Conservation (phyloP, 2,888 invertebrate species). For the Podotricha telesiphe region DNA sequence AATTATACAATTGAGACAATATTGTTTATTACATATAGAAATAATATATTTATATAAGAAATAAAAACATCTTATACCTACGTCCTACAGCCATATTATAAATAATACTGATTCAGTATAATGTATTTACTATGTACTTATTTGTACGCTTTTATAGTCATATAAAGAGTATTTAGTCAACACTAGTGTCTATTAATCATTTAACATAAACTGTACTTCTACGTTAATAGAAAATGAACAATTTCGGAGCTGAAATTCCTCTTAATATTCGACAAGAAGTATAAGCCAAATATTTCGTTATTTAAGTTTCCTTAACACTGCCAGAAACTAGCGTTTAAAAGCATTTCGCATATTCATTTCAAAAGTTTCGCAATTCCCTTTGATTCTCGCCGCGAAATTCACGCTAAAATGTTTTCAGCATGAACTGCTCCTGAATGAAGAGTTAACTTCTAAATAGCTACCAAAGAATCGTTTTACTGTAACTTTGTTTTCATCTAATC, state of each 20-base stretch:
- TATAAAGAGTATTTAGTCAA: background rate
- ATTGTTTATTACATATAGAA: too few species aligned
- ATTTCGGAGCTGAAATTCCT: background rate
- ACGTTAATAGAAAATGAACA: background rate
- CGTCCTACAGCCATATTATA: background rate
- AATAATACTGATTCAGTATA: background rate
- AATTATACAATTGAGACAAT: too few species aligned
- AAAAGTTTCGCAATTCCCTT: conserved; percentile 70
- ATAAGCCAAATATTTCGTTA: conserved; percentile 35
- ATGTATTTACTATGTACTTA: background rate
- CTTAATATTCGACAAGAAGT: conserved; percentile 7
- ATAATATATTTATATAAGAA: too few species aligned
- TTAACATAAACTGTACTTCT: background rate
- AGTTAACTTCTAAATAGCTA: conserved; percentile 38
- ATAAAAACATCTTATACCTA: background rate
- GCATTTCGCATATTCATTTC: conserved; percentile 67
- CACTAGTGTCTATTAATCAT: background rate
- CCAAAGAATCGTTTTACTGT: conserved; percentile 33
- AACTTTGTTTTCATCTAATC: conserved; percentile 27
- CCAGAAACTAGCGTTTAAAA: conserved; percentile 54
- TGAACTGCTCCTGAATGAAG: conserved; percentile 38
- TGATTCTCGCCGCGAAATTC: conserved; percentile 63
- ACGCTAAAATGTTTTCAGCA: conserved; percentile 52
- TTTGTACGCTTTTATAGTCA: background rate
- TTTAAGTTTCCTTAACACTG: conserved; percentile 47